Base-by-base conservation (phyloP, 2,113 vertebrate genomes). In the Aegypius monachus region DNA sequence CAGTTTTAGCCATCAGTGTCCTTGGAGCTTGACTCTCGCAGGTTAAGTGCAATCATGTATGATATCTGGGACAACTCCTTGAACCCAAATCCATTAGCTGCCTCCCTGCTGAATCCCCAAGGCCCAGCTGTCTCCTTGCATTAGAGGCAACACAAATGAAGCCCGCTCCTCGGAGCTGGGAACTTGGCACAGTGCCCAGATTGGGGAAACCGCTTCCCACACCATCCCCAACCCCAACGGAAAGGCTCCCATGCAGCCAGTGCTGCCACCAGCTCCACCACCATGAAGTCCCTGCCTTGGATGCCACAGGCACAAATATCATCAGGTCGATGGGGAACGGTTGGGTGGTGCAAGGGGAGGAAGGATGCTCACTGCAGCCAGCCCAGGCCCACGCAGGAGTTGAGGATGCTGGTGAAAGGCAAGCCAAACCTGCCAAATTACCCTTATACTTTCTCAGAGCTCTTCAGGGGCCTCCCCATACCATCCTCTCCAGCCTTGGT, bases 81-180 rank as follows among this genome's bases (percentile, higher is more conserved):
- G 96, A 96, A 95, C 73, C 92, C 94, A 96, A 96, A 95, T 88
- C 98, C 96, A 98, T 98, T 98, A 97, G 86, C 94, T 72, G 93
- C 80, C 81, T 95, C 93, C 91, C 84, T 91, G 92, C 72, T 3
- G 14, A 93, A 95, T 96, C 96, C 97, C 95, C 67, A 78, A 52
- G 66, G 92, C 55, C 88, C 73, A 47, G 67, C 98, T 97, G 98
- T 97, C 98, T 97, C 81, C 65, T 96, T 95, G 80, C 81, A 96
- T 98, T 96, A 98, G 85, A 75, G 55, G 55, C 61, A 93, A 94
- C 56, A 52, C 78, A 58, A 89, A 79, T 80, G 94, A 96, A 95
- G 88, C 17, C 55, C 16, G 25, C 84, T 93, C 59, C 92, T 91
- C 4, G 1, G 93, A 96, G 77, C 75, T 59, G 48, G 90, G 86